Evolutionary conservation across 2,113 vertebrate genomes (phyloP).

Genomic region (Erythrocebus patas): DNA sequence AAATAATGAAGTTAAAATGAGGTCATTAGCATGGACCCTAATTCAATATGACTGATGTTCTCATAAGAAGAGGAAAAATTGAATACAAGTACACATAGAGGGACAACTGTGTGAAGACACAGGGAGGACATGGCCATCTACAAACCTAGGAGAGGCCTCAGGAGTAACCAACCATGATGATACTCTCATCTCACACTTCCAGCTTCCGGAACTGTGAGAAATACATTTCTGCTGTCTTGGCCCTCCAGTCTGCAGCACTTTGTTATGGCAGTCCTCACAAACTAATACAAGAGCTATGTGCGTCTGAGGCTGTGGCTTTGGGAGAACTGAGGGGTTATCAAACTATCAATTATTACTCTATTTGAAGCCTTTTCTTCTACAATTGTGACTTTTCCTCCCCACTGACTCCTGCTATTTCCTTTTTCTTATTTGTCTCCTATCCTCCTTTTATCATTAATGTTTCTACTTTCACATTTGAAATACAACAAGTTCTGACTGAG

Average conservation of each 20-base stretch:
- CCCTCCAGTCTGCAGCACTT: too few species aligned
- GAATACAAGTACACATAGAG: background rate
- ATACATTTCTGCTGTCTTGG: background rate
- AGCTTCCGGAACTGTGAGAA: background rate
- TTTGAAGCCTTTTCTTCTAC: background rate
- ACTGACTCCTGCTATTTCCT: background rate
- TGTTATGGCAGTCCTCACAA: too few species aligned
- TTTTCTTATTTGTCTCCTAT: background rate
- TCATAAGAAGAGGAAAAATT: background rate
- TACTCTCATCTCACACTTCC: background rate
- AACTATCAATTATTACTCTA: background rate
- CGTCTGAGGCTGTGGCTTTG: background rate
- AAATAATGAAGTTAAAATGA: background rate
- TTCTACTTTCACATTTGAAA: constrained; percentile 34
- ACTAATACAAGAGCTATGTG: background rate
- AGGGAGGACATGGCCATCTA: background rate
- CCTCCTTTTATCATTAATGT: background rate
- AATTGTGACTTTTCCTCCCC: background rate
- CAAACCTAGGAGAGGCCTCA: background rate
- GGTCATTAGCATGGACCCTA: background rate
- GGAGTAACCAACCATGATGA: background rate
- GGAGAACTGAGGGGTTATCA: background rate
- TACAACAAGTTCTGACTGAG: constrained; percentile 28
- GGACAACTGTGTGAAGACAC: background rate
- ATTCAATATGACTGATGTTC: background rate